Conservation (phyloP, 1,140 invertebrate species). For the Bombus difficillimus region DNA sequence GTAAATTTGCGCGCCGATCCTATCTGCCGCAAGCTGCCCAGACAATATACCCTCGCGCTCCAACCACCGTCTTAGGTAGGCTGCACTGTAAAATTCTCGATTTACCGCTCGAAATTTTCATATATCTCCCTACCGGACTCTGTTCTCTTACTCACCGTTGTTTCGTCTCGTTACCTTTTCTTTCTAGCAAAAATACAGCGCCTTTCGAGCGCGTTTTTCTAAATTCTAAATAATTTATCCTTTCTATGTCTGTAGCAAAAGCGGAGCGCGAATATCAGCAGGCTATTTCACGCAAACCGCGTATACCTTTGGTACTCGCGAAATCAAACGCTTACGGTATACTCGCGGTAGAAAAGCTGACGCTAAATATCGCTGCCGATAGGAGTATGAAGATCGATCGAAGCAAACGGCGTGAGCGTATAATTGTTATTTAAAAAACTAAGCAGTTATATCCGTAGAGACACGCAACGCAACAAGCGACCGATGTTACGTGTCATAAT, state of each 20-base stretch:
- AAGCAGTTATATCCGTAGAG: background rate
- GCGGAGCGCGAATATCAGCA: too few relatives aligned
- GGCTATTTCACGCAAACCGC: too few relatives aligned
- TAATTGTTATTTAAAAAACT: too few relatives aligned
- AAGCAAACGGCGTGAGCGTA: too few relatives aligned
- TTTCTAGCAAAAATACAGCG: too few relatives aligned
- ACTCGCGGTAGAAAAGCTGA: too few relatives aligned
- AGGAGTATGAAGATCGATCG: too few relatives aligned
- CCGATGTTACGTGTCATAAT: background rate
- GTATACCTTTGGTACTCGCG: too few relatives aligned
- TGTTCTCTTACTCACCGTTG: too few relatives aligned
- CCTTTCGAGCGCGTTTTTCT: background rate
- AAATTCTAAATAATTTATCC: too few relatives aligned
- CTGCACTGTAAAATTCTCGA: background rate
- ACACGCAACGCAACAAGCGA: background rate
- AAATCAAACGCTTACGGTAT: too few relatives aligned
- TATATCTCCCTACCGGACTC: background rate
- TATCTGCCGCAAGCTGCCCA: slow-evolving; percentile 16
- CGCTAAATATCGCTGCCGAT: too few relatives aligned
- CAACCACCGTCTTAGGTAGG: background rate
- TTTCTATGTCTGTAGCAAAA: accelerated
- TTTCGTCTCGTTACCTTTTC: background rate
- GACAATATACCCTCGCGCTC: slow-evolving; percentile 9
- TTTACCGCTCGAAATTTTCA: background rate
- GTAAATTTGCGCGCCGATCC: slow-evolving; percentile 49